Conservation (phyloP, 92 coral and sea anemone genomes). For the Actinostola sp. region DNA sequence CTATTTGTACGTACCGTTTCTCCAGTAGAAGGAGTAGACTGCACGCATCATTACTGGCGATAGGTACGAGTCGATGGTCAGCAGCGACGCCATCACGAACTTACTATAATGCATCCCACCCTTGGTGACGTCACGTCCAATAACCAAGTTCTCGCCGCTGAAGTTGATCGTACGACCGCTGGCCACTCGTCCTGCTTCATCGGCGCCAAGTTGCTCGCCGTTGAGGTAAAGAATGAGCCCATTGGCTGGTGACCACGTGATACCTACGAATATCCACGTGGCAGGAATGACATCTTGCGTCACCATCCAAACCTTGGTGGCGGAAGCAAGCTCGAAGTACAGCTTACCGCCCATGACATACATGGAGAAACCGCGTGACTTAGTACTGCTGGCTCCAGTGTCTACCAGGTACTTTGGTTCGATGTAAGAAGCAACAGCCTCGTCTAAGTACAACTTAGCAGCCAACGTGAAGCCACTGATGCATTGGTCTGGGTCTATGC, state of each 20-base stretch:
- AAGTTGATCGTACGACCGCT: conserved; percentile 49
- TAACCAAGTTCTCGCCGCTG: conserved; percentile 67
- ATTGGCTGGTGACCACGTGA: conserved; percentile 72
- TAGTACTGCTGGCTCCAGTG: conserved; percentile 79
- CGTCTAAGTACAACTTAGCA: conserved; percentile 63
- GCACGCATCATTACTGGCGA: conserved; percentile 67
- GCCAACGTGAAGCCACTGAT: conserved; percentile 81
- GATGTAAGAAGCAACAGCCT: conserved; percentile 40
- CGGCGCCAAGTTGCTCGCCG: conserved; percentile 42
- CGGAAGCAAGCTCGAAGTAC: conserved; percentile 66
- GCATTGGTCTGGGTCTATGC: conserved; percentile 72
- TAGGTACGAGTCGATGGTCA: conserved; percentile 70
- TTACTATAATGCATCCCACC: conserved; percentile 57
- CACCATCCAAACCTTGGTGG: conserved; percentile 79
- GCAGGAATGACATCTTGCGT: conserved; percentile 20
- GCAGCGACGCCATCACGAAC: conserved; percentile 74
- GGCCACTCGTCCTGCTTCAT: conserved; percentile 54
- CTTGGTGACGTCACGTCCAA: conserved; percentile 70
- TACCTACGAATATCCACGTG: conserved; percentile 72
- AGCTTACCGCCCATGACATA: conserved; percentile 72
- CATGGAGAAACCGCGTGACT: conserved; percentile 78
- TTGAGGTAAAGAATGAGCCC: conserved; percentile 75
- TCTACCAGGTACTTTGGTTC: conserved; percentile 80
- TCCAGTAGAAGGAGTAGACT: conserved; percentile 82
- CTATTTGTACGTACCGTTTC: conserved; percentile 60